phyloP scores from a whole-genome alignment of 2,797 vertebrate species.

The Gallinago stenura region DNA sequence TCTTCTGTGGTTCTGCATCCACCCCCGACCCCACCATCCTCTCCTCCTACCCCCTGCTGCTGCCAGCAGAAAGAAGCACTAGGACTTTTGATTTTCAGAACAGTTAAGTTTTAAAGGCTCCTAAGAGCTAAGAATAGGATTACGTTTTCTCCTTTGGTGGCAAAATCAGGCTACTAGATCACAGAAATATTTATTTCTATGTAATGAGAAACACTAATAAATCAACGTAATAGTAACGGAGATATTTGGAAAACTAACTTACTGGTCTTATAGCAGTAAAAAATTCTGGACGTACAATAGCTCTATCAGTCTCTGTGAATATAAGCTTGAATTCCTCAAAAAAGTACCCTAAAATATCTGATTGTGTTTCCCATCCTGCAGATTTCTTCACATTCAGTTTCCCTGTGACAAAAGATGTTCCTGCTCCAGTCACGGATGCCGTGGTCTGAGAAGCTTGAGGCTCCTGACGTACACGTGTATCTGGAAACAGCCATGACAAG shows the following conservation, averaged over 20 bases:
- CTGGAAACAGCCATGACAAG: not conserved
- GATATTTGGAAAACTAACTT: not conserved
- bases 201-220: not conserved
- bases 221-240: not conserved
- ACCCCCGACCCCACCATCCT: not conserved
- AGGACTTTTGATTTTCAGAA: not conserved
- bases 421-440: slow-evolving; percentile 3
- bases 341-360: not conserved
- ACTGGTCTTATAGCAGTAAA: not conserved
- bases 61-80: not conserved
- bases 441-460: not conserved
- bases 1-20: not conserved
- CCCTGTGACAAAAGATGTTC: not conserved
- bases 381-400: not conserved
- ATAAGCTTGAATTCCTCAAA: not conserved
- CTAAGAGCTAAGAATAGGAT: not conserved
- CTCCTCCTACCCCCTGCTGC: not conserved
- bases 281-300: not conserved
- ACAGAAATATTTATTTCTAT: not conserved
- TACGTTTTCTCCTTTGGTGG: not conserved
- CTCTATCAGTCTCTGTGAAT: not conserved
- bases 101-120: not conserved
- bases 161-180: not conserved
- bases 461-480: slow-evolving; percentile 2
- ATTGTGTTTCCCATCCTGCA: not conserved